These are phyloP conservation scores for Macropis europaea DNA, from an alignment of 2,888 invertebrate genomes.

Conservation along the genomic window DNA sequence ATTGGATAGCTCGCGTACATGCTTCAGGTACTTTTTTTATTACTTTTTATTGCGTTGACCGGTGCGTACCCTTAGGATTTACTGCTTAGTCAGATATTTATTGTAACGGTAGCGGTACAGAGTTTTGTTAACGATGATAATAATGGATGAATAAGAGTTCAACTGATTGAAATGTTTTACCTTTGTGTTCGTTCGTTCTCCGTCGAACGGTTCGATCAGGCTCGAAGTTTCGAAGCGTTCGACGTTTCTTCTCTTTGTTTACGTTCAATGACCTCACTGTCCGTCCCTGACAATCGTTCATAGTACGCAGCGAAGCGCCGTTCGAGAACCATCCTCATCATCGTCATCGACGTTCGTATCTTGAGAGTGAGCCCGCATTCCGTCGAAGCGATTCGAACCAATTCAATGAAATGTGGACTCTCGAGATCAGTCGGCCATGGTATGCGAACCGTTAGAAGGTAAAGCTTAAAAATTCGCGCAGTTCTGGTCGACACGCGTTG, in stretches of 20 bases:
- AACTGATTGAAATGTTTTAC: background rate
- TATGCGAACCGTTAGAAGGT: background rate
- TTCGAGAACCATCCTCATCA: background rate
- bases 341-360: background rate
- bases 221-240: background rate
- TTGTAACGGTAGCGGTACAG: constrained; percentile 4
- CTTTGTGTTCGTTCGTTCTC: constrained; percentile 1
- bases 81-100: constrained; percentile 19
- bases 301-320: constrained; percentile 39
- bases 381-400: background rate
- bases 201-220: constrained; percentile 10
- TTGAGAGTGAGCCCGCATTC: background rate
- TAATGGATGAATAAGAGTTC: background rate
- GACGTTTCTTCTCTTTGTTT: constrained; percentile 15
- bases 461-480: background rate
- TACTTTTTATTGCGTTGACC: constrained; percentile 39
- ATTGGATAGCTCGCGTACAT: constrained; percentile 11
- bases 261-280: constrained; percentile 50
- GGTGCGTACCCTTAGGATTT: constrained; percentile 7
- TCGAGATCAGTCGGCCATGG: no score
- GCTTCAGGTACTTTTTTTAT: constrained; percentile 28
- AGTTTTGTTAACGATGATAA: constrained; percentile 17
- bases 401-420: no score
- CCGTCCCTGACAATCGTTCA: constrained; percentile 64
- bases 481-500: constrained; percentile 2